Evolutionary conservation across 2,888 invertebrate genomes (phyloP).

Genomic region (Lithosia quadra): DNA sequence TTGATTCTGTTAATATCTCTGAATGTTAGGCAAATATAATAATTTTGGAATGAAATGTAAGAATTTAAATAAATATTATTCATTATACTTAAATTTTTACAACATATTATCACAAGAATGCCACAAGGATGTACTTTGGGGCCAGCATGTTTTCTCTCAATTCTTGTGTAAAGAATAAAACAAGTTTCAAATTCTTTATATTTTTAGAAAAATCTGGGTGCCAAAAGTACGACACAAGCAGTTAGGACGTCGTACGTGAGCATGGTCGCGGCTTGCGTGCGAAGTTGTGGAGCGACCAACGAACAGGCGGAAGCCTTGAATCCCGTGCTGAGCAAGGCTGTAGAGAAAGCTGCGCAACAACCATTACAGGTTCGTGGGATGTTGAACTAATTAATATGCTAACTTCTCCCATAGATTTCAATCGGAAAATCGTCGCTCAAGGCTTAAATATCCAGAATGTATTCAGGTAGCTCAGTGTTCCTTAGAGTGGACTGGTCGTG

Average conservation of each 20-base stretch:
- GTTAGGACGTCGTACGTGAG: constrained; percentile 93
- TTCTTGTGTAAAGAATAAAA: not conserved
- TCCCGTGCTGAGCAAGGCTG: constrained; percentile 89
- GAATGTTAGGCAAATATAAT: not conserved
- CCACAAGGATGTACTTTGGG: not conserved
- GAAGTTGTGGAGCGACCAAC: constrained; percentile 84
- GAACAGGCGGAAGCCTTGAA: constrained; percentile 81
- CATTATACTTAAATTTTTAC: not conserved
- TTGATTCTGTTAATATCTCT: not conserved
- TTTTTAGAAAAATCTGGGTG: constrained; percentile 89
- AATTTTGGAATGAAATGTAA: not conserved
- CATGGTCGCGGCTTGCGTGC: constrained; percentile 90
- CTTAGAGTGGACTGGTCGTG: too few relatives aligned
- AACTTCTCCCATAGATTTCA: not conserved
- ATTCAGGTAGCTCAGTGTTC: too few relatives aligned
- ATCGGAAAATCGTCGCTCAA: too few relatives aligned
- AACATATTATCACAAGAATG: not conserved
- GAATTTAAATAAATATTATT: not conserved
- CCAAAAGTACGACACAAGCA: constrained; percentile 92
- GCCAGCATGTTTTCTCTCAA: too few relatives aligned
- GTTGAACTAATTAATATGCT: too few relatives aligned
- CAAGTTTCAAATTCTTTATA: not conserved
- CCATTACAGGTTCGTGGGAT: constrained; percentile 87
- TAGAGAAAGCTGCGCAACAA: constrained; percentile 92
- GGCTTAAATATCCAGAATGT: too few relatives aligned